Evolutionary conservation across 2,888 invertebrate species (phyloP).

Genomic region (Calliopum simillimum): DNA sequence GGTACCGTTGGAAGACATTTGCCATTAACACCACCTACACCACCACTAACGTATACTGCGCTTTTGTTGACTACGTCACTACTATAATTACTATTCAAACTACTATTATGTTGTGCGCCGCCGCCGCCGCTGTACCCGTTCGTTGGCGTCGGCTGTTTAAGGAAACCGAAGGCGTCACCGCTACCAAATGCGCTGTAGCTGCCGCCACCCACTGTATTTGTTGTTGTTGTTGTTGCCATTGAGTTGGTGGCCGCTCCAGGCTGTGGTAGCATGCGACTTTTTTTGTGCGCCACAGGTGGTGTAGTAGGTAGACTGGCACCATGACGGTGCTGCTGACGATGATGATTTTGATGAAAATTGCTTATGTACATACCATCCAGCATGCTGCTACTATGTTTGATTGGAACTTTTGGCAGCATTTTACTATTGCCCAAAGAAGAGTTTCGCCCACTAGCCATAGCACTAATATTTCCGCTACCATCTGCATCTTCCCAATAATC

Average conservation of each 20-base stretch:
- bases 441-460: conserved; percentile 13
- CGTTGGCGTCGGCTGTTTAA: background rate
- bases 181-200: conserved; percentile 31
- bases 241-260: conserved; percentile 19
- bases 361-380: conserved; percentile 58
- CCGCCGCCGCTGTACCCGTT: conserved; percentile 41
- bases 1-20: conserved; percentile 60
- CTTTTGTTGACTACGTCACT: conserved; percentile 30
- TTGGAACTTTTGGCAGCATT: conserved; percentile 55
- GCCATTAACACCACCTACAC: conserved; percentile 70
- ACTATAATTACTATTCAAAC: conserved; percentile 21
- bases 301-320: conserved; percentile 56
- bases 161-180: conserved; percentile 22
- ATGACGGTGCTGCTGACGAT: conserved; percentile 46
- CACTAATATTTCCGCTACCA: conserved; percentile 33
- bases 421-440: conserved; percentile 47
- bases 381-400: conserved; percentile 55
- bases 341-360: conserved; percentile 37
- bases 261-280: conserved; percentile 28
- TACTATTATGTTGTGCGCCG: conserved; percentile 43
- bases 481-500: conserved; percentile 26
- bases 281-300: conserved; percentile 50
- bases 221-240: conserved; percentile 3
- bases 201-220: conserved; percentile 21
- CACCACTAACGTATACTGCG: conserved; percentile 22